Base-by-base conservation (phyloP, 2,888 invertebrate species). In the Hyalella azteca region DNA sequence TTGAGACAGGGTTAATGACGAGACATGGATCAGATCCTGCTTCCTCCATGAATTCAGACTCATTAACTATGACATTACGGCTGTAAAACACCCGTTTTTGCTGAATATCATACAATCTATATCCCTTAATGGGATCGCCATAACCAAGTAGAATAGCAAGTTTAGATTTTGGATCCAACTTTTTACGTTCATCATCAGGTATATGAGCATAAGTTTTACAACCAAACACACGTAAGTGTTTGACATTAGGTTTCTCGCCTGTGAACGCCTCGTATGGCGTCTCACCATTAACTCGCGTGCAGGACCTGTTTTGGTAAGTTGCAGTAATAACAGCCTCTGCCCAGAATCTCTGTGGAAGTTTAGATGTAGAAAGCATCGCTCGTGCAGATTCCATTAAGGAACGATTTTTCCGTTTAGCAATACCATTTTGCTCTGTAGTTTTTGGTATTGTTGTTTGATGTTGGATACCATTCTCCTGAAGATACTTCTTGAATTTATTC, bases 361-460 rank as follows among this genome's bases (percentile, higher is more conserved):
- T 59, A 9, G 59, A 59, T 9, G 11, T 22, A 59, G n/a, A 59
- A 9, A 59, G n/a, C 59, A 59, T 59, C 7, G 11, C 9, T 22
- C 59, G n/a, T 15, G 22, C 59, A 9, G 59, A 9, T n/a, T 59
- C 59, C 11, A 59, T 29, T 13, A 59, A 59, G 7, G 59, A 15
- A 9, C 59, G 9, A 59, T 29, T 59, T 9, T 9, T 29, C 7
- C 59, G n/a, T 29, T 59, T 22, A 26, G 59, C 59, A 59, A 59
- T 22, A 7, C 11, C 59, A 29, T 59, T 59, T 29, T 59, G 59
- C 59, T 59, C 59, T 29, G 59, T 11, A 59, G 59, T 59, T 29
- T 59, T 59, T 59, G 59, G 59, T 7, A 59, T 29, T 13, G 59
- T 59, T n/a, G n/a, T n/a, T n/a, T n/a, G n/a, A n/a, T n/a, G n/a